phyloP scores from a whole-genome alignment of 2,888 invertebrate species.

The Dysmachus trigonus region DNA sequence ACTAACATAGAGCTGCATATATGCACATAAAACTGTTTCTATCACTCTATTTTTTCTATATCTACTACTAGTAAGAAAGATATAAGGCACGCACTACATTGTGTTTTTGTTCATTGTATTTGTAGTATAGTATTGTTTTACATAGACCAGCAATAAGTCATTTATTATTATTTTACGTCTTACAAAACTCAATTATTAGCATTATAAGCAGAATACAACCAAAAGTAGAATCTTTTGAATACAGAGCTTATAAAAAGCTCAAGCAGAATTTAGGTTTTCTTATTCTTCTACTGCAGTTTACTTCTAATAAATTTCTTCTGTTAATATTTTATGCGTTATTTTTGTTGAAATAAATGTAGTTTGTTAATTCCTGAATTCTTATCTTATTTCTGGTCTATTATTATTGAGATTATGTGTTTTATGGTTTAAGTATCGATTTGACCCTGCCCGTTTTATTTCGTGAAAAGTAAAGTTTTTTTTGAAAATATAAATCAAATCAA shows the following conservation, averaged over 20 bases:
- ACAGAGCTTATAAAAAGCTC: too few species aligned
- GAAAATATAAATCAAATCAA: background rate
- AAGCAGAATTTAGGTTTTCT: too few species aligned
- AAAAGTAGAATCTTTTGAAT: background rate
- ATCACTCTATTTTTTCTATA: background rate
- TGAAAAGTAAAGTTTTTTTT: conserved; percentile 8
- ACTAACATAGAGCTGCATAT: background rate
- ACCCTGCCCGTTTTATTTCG: conserved; percentile 30
- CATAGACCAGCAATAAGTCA: conserved; percentile 6
- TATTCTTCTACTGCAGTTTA: too few species aligned
- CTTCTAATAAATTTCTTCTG: too few species aligned
- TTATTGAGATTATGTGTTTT: background rate
- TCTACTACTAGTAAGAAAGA: conserved; percentile 20
- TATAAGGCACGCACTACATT: conserved; percentile 36
- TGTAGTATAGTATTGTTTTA: background rate
- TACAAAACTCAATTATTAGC: background rate
- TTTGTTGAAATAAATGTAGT: too few species aligned
- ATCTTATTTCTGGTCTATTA: background rate
- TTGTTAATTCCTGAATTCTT: background rate
- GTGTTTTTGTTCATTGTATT: conserved; percentile 7
- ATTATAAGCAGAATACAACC: background rate
- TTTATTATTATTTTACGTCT: background rate
- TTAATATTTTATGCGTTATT: too few species aligned
- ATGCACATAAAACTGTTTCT: background rate
- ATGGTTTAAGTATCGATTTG: background rate